Conservation (phyloP, 1,140 invertebrate species). For the Meloidogyne floridensis region DNA sequence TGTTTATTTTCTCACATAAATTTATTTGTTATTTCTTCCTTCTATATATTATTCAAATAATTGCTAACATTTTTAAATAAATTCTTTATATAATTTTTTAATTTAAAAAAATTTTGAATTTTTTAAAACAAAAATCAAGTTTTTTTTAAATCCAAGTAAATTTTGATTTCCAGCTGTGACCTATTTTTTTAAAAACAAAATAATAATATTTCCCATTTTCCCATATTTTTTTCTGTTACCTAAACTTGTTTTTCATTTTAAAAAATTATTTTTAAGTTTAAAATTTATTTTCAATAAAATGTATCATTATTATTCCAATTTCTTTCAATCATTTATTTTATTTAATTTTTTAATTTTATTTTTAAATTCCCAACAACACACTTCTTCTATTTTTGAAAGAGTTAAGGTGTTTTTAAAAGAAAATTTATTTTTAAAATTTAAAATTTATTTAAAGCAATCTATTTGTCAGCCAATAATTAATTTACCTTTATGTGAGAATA, state of each 20-base stretch:
- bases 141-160: no score
- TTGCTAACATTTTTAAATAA: no score
- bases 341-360: slow-evolving; percentile 11
- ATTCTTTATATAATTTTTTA: no score
- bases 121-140: no score
- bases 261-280: background rate
- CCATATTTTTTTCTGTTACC: background rate
- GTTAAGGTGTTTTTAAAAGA: slow-evolving; percentile 12
- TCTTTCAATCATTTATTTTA: background rate
- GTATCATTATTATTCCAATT: background rate
- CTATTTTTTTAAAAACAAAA: no score
- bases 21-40: no score
- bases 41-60: no score
- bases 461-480: slow-evolving; percentile 72
- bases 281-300: no score
- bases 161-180: no score
- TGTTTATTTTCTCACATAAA: no score
- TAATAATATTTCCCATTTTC: background rate
- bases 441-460: background rate
- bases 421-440: background rate
- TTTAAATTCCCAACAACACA: background rate
- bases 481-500: slow-evolving; percentile 90
- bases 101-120: no score
- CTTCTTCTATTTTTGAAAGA: slow-evolving; percentile 24
- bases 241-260: slow-evolving; percentile 4